A percentile compares a stretch with the other conserved stretches of the same genome.
These are phyloP conservation scores for Cynoglossus semilaevis DNA, from an alignment of 2,113 vertebrate genomes.

Conservation along the genomic window DNA sequence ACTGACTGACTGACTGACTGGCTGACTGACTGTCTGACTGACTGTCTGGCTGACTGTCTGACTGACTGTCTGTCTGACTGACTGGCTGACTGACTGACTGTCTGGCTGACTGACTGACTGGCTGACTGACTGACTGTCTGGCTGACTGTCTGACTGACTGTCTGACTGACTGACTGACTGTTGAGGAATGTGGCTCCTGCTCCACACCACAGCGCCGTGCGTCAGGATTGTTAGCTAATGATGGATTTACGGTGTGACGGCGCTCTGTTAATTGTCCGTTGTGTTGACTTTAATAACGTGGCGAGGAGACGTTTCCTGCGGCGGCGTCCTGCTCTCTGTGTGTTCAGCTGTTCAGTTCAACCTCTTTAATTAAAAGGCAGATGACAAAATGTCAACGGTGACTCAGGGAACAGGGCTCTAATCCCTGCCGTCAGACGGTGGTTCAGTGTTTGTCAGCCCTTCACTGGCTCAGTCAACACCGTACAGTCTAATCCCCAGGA, in stretches of 20 bases:
- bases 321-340: slow-evolving; percentile 32
- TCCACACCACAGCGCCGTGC: slow-evolving; percentile 42
- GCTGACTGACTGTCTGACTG: too few relatives aligned
- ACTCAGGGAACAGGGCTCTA: slow-evolving; percentile 19
- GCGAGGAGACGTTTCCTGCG: slow-evolving; percentile 46
- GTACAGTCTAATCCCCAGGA: too few relatives aligned
- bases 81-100: too few relatives aligned
- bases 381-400: slow-evolving; percentile 41
- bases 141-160: too few relatives aligned
- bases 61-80: too few relatives aligned
- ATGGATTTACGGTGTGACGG: slow-evolving; percentile 68
- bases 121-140: too few relatives aligned
- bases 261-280: slow-evolving; percentile 70
- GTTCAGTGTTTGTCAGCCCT: background rate
- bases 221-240: slow-evolving; percentile 62
- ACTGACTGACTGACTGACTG: too few relatives aligned
- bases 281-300: slow-evolving; percentile 56
- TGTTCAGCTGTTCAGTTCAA: slow-evolving; percentile 57
- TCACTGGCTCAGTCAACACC: background rate
- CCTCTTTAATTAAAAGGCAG: slow-evolving; percentile 53
- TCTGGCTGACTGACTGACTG: too few relatives aligned
- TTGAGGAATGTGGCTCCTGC: slow-evolving; percentile 67
- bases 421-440: slow-evolving; percentile 21
- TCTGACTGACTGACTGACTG: slow-evolving; percentile 22
- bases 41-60: too few relatives aligned